Conservation (phyloP, 2,888 invertebrate species). For the Junonia oenone region DNA sequence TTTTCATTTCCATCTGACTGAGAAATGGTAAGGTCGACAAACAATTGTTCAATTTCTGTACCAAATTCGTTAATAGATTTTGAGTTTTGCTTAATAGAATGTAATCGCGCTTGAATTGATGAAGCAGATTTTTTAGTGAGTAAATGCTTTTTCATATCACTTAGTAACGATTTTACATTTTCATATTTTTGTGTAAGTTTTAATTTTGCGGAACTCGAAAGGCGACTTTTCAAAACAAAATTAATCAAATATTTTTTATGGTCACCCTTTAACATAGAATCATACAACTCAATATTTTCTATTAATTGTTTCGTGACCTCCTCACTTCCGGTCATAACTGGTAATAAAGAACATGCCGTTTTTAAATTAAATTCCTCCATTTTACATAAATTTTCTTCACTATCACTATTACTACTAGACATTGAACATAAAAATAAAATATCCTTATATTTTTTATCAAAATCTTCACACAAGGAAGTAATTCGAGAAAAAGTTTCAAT, state of each 20-base stretch:
- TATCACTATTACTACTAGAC: background rate
- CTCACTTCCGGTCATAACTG: slow-evolving; percentile 19
- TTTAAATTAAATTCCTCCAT: slow-evolving; percentile 20
- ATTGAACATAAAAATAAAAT: background rate
- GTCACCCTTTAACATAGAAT: slow-evolving; percentile 6
- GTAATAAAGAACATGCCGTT: slow-evolving; percentile 20
- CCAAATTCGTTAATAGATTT: slow-evolving; percentile 18
- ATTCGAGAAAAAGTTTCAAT: background rate
- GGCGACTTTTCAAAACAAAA: slow-evolving; percentile 26
- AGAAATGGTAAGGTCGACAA: slow-evolving; percentile 21
- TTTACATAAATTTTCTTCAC: background rate
- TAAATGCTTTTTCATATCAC: slow-evolving; percentile 5
- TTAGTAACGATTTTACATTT: background rate
- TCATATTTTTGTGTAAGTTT: background rate
- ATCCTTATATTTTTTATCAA: background rate
- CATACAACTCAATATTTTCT: slow-evolving; percentile 18
- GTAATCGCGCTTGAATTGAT: slow-evolving; percentile 9
- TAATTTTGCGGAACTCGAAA: slow-evolving; percentile 22
- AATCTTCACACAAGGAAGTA: background rate
- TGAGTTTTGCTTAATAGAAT: slow-evolving; percentile 1
- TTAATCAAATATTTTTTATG: slow-evolving; percentile 15
- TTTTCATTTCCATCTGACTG: slow-evolving; percentile 18
- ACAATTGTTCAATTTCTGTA: slow-evolving; percentile 17
- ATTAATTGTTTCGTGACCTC: slow-evolving; percentile 15
- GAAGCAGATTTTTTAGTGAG: slow-evolving; percentile 15